A percentile compares a stretch with the other conserved stretches of the same genome.
Conservation (phyloP, 2,797 vertebrate species). For the Apodemus agrarius region DNA sequence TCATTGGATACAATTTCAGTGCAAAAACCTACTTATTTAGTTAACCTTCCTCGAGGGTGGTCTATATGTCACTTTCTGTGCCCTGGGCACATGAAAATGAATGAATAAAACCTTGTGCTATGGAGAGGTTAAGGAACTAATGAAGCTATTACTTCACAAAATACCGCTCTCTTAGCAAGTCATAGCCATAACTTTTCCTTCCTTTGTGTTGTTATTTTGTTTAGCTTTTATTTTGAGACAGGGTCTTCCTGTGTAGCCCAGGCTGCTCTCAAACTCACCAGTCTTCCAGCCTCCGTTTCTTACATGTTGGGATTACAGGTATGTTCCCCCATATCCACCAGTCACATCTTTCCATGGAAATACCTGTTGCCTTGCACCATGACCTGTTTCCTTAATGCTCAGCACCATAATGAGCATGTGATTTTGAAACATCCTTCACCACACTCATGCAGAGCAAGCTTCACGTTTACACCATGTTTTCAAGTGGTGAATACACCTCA, state of each 20-base stretch:
- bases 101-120: not conserved
- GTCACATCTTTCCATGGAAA: not conserved
- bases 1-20: not conserved
- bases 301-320: not conserved
- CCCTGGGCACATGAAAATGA: not conserved
- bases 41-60: not conserved
- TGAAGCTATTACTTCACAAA: not conserved
- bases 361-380: not conserved
- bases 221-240: not conserved
- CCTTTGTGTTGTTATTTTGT: not conserved
- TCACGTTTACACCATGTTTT: constrained; percentile 63
- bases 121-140: not conserved
- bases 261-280: not conserved
- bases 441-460: constrained; percentile 59
- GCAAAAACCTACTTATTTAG: constrained; percentile 4
- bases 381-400: not conserved
- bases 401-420: constrained; percentile 27
- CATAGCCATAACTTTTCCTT: not conserved
- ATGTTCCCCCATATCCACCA: not conserved
- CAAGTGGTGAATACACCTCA: not conserved
- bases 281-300: not conserved
- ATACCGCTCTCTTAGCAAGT: not conserved
- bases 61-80: not conserved
- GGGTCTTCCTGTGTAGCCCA: not conserved
- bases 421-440: constrained; percentile 65